phyloP scores from a whole-genome alignment of 2,797 vertebrate genomes.

The Cossypha heuglini region DNA sequence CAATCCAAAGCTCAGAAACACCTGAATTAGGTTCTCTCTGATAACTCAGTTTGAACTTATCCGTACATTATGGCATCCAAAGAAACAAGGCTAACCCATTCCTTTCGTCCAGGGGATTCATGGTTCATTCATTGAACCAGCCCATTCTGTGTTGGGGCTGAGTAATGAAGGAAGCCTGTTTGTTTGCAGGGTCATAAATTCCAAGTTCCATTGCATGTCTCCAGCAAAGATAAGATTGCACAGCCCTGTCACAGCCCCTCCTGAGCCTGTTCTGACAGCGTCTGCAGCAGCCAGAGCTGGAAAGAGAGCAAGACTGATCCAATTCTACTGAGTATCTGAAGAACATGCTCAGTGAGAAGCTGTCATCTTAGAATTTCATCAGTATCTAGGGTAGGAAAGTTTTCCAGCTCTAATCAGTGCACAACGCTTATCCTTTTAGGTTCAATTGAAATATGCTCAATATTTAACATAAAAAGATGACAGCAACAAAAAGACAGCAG shows the following conservation, averaged over 20 bases:
- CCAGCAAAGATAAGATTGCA: background rate
- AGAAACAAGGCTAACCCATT: background rate
- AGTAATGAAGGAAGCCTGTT: background rate
- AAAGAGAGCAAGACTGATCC: background rate
- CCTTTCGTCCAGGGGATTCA: background rate
- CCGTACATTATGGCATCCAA: background rate
- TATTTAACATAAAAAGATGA: background rate
- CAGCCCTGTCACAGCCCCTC: background rate
- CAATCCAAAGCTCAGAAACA: background rate
- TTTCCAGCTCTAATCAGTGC: background rate
- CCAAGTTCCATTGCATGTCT: background rate
- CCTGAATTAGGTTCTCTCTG: background rate
- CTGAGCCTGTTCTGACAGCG: background rate
- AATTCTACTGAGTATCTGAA: background rate
- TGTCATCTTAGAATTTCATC: background rate
- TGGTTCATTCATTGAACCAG: fast-evolving
- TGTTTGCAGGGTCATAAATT: background rate
- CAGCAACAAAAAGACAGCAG: background rate
- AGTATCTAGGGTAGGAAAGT: background rate
- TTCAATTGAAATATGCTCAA: background rate
- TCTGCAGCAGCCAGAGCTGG: background rate
- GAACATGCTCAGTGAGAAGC: background rate
- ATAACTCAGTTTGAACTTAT: background rate
- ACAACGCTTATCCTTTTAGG: background rate
- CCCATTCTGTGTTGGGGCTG: background rate